Evolutionary conservation across 1,140 invertebrate genomes (phyloP).

Genomic region (Trachelipus rathkii): DNA sequence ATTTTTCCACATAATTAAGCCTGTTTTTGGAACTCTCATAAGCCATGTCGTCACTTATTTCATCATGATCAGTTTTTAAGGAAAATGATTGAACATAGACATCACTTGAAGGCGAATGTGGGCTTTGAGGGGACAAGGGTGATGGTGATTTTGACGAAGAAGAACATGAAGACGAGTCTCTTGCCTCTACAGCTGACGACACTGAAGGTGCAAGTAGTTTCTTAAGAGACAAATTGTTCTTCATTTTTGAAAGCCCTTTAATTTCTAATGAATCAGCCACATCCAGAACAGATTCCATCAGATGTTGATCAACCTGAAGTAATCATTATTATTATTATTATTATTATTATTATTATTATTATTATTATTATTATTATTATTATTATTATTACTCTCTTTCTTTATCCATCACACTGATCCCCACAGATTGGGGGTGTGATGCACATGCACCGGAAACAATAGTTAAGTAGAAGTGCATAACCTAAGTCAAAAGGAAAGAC

Average conservation of each 20-base stretch:
- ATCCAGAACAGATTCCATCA: slow-evolving; percentile 14
- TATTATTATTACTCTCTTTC: too few relatives aligned
- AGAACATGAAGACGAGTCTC: background rate
- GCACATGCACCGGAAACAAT: too few relatives aligned
- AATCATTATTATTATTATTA: background rate
- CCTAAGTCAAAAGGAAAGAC: too few relatives aligned
- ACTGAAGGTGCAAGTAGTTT: slow-evolving; percentile 6
- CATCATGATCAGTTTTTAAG: background rate
- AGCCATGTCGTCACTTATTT: background rate
- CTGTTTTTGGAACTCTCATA: background rate
- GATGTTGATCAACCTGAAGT: slow-evolving; percentile 6
- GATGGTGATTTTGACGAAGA: background rate
- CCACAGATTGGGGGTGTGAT: too few relatives aligned
- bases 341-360: background rate
- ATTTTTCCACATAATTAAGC: background rate
- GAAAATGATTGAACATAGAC: background rate
- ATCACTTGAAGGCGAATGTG: background rate
- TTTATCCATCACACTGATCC: too few relatives aligned
- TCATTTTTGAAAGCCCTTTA: slow-evolving; percentile 6
- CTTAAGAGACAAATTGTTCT: slow-evolving; percentile 7
- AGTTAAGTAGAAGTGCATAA: too few relatives aligned
- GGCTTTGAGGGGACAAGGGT: background rate
- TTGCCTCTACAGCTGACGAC: background rate
- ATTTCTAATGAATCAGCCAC: slow-evolving; percentile 8
- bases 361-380: too few relatives aligned